A percentile compares a stretch with the other conserved stretches of the same genome.
These are phyloP conservation scores for Euwallacea similis DNA, from an alignment of 1,140 invertebrate genomes.

Conservation along the genomic window DNA sequence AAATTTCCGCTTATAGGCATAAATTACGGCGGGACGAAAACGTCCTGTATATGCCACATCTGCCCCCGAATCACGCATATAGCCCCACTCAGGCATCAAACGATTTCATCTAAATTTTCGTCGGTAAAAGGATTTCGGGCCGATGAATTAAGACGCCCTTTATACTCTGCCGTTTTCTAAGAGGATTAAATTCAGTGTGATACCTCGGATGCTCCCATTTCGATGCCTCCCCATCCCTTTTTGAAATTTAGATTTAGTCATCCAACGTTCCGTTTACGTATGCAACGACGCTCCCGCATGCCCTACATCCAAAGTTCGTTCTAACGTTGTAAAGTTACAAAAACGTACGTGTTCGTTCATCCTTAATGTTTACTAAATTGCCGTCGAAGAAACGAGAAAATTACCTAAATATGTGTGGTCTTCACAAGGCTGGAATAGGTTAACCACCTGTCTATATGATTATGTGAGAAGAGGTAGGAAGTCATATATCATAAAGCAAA, in stretches of 20 bases:
- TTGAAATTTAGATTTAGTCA: conserved; percentile 7
- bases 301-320: background rate
- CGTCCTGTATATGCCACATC: background rate
- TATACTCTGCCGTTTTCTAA: conserved; percentile 23
- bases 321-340: too few relatives aligned
- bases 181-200: conserved; percentile 40
- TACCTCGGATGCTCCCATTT: conserved; percentile 35
- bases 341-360: background rate
- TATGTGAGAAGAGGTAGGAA: conserved; percentile 28
- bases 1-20: too few relatives aligned
- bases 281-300: too few relatives aligned
- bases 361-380: background rate
- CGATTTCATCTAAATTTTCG: conserved; percentile 34
- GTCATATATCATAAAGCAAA: conserved; percentile 29
- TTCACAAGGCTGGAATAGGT: conserved; percentile 19
- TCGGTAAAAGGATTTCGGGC: conserved; percentile 23
- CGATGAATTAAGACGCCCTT: conserved; percentile 36
- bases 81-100: background rate
- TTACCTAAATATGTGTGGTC: conserved; percentile 28
- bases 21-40: background rate
- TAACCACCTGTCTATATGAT: conserved; percentile 22
- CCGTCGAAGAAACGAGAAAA: conserved; percentile 2
- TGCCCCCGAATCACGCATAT: conserved; percentile 15
- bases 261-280: background rate
- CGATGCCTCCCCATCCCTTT: conserved; percentile 19